Evolutionary conservation across 2,888 invertebrate species (phyloP).

Genomic region (Neelides folsomi): DNA sequence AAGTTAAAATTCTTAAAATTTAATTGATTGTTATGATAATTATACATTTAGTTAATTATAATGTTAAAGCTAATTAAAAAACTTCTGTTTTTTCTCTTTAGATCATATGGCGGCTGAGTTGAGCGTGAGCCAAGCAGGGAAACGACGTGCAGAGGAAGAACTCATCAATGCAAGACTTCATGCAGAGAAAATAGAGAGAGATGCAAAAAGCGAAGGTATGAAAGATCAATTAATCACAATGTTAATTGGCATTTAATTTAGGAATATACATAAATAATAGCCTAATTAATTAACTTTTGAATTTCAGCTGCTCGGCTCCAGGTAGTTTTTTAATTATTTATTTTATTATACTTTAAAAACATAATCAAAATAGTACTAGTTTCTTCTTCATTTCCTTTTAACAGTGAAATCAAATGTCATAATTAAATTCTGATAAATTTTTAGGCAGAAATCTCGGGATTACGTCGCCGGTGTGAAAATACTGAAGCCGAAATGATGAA

Average conservation of each 20-base stretch:
- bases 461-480: slow-evolving; percentile 61
- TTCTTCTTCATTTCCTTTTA: slow-evolving; percentile 1
- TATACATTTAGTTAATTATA: too few relatives aligned
- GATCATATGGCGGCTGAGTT: slow-evolving; percentile 63
- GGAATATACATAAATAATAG: too few relatives aligned
- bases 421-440: not conserved
- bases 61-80: too few relatives aligned
- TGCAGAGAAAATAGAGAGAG: slow-evolving; percentile 58
- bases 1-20: not conserved
- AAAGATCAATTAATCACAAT: slow-evolving; percentile 39
- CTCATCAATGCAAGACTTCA: slow-evolving; percentile 51
- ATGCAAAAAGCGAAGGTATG: slow-evolving; percentile 59
- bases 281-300: not conserved
- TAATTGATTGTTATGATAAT: too few relatives aligned
- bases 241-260: not conserved
- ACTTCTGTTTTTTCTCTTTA: slow-evolving; percentile 35
- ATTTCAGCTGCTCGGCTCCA: not conserved
- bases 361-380: not conserved
- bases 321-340: too few relatives aligned
- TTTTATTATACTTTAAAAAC: too few relatives aligned
- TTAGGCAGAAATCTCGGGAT: slow-evolving; percentile 53
- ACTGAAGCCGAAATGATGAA: slow-evolving; percentile 69
- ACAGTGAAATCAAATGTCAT: not conserved
- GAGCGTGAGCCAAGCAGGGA: slow-evolving; percentile 60
- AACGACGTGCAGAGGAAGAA: slow-evolving; percentile 65